These are phyloP conservation scores for Drosophila kanekoi DNA, from an alignment of 2,888 invertebrate species.

Conservation along the genomic window DNA sequence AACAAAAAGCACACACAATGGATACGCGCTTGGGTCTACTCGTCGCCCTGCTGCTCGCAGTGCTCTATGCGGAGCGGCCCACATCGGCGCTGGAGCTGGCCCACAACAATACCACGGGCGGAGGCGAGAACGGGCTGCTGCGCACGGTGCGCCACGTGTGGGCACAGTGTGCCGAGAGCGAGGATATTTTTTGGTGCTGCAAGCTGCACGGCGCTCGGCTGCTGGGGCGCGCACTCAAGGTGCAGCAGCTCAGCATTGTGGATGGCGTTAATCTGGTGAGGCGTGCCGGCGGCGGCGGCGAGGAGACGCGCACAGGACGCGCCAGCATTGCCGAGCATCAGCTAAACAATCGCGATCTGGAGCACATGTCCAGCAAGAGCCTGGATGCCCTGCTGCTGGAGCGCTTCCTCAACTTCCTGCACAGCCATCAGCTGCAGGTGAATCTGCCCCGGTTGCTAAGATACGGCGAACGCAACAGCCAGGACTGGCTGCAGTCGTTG, in stretches of 20 bases:
- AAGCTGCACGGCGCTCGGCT: conserved; percentile 90
- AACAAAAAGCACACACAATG: conserved; percentile 54
- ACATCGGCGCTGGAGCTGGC: conserved; percentile 42
- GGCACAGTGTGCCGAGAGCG: conserved; percentile 87
- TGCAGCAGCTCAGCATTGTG: conserved; percentile 87
- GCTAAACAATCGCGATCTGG: conserved; percentile 87
- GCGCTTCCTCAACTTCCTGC: conserved; percentile 87
- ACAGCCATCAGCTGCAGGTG: conserved; percentile 87
- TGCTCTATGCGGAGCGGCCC: conserved; percentile 35
- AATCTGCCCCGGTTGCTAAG: conserved; percentile 85
- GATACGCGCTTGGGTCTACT: conserved; percentile 69
- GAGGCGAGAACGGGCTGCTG: conserved; percentile 76
- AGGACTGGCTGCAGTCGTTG: conserved; percentile 77
- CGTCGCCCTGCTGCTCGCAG: conserved; percentile 59
- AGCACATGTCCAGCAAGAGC: conserved; percentile 87
- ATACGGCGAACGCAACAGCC: conserved; percentile 85
- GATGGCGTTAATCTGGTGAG: conserved; percentile 88
- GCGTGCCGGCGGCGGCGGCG: conserved; percentile 51
- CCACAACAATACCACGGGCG: conserved; percentile 14
- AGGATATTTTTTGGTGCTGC: conserved; percentile 89
- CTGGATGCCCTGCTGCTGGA: conserved; percentile 87
- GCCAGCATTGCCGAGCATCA: conserved; percentile 83
- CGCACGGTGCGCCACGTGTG: conserved; percentile 83
- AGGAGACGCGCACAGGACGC: conserved; percentile 81
- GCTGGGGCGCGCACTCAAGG: conserved; percentile 88